Conservation (phyloP, 2,797 vertebrate genomes). For the Periophthalmus magnuspinnatus region DNA sequence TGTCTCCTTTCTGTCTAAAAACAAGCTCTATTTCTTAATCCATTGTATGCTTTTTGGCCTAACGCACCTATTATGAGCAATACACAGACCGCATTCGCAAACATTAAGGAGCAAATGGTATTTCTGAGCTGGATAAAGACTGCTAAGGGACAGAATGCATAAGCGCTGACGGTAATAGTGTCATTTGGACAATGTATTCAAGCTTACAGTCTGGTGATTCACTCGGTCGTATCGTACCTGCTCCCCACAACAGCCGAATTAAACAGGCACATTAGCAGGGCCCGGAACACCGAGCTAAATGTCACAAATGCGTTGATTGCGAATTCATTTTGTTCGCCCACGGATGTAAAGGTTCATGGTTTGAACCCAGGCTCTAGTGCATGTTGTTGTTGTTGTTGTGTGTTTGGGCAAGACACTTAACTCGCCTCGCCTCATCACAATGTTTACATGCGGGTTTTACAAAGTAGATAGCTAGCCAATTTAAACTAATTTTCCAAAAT, state of each 20-base stretch:
- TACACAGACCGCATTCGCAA: conserved; percentile 2
- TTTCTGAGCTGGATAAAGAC: not conserved
- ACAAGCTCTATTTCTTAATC: conserved; percentile 3
- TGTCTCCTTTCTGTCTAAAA: not conserved
- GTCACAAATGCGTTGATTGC: conserved; percentile 42
- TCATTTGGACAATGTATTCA: conserved; percentile 55
- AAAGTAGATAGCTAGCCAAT: no score
- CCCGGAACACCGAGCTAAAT: conserved; percentile 21
- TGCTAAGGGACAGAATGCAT: conserved; percentile 3
- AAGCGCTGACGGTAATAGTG: conserved; percentile 1
- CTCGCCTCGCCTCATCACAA: no score
- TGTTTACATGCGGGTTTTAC: no score
- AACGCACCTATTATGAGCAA: not conserved
- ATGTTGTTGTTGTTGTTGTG: no score
- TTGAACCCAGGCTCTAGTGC: not conserved
- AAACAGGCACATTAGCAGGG: conserved; percentile 28
- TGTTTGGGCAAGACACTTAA: not conserved
- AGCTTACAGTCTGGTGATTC: conserved; percentile 30
- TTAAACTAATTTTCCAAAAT: no score
- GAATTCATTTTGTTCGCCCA: conserved; percentile 25
- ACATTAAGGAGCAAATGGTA: not conserved
- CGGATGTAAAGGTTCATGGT: conserved; percentile 6
- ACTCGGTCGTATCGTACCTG: conserved; percentile 8
- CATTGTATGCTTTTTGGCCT: not conserved
- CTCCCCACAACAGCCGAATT: conserved; percentile 34